Base-by-base conservation (phyloP, 2,888 invertebrate genomes). In the Tetramorium bicarinatum region DNA sequence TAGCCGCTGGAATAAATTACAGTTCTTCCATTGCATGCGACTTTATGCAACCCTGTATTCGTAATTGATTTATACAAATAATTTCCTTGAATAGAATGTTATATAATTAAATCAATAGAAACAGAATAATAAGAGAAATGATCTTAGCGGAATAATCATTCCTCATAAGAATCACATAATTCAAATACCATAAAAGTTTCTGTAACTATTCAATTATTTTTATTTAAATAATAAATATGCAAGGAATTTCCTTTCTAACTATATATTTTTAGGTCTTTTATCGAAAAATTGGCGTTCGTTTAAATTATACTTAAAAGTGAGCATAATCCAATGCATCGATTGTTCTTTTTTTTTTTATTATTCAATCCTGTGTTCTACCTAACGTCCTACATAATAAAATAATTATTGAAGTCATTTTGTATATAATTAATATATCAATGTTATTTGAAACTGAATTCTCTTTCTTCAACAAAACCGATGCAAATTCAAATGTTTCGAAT, bases 41-140 rank as follows among this genome's bases (percentile, higher is more conserved):
- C 41, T 77, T 34, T 77, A 76, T 52, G 38, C 38, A 74, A 74
- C 79, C 75, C 56, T 79, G 75, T 59, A 79, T 72, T 79, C 75
- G 34, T 79, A 79, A 72, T 59, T 74, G 47, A 56, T 79, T 59
- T 38, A 15, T 21, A 21, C 7, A 29, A 54, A 72, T 38, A 18
- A n/a, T 25, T 13, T 72, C 15, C 34, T 71, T 54, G 6, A 71
- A 47, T 18, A 15, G n/a, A 71, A 25, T n/a, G 54, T 29, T 72
- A 44, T 3, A 18, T 29, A 75, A 15, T 6, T 11, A 13, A 38
- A 18, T 18, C 1, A 1, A 47, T 2, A 66, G 13, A 49, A 49
- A 76, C 15, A 38, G 18, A 76, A 29, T n/a, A 1, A 64, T 15
- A 41, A 21, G 15, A 2, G 1, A 66, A 52, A 66, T 49, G 11